Evolutionary conservation across 2,888 invertebrate species (phyloP).

Genomic region (Rhogogaster chlorosoma): DNA sequence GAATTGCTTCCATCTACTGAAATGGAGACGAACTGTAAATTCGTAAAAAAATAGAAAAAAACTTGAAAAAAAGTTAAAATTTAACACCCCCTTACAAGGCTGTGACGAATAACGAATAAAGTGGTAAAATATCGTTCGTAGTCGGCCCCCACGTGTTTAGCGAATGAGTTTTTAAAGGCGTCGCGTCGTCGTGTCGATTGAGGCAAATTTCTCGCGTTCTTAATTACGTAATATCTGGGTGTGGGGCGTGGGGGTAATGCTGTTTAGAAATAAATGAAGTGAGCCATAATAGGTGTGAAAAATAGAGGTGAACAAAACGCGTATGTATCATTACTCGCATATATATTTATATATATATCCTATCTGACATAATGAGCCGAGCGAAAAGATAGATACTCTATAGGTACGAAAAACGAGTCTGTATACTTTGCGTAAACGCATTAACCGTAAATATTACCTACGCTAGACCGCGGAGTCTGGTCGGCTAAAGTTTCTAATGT

Average conservation of each 20-base stretch:
- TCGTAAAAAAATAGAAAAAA: no score
- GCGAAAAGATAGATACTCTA: no score
- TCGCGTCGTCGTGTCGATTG: background rate
- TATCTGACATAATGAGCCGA: no score
- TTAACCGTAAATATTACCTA: slow-evolving; percentile 8
- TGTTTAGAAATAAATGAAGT: background rate
- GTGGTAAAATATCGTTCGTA: background rate
- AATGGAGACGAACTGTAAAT: background rate
- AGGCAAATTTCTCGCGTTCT: background rate
- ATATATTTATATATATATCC: no score
- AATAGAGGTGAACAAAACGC: background rate
- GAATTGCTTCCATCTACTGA: background rate
- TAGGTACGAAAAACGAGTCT: background rate
- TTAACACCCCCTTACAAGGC: background rate
- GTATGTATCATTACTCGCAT: background rate
- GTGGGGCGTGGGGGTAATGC: slow-evolving; percentile 2
- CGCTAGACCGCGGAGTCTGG: background rate
- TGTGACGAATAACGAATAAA: background rate
- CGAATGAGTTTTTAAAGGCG: background rate
- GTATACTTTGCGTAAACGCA: background rate
- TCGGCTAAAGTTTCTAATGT: slow-evolving; percentile 28
- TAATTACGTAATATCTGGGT: slow-evolving; percentile 17
- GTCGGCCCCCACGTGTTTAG: slow-evolving; percentile 9
- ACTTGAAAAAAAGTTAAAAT: background rate
- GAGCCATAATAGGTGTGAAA: background rate